Percentiles rank a stretch among this genome's conserved stretches.
Conservation (phyloP, 2,797 vertebrate genomes). For the Gambusia yucatana region DNA sequence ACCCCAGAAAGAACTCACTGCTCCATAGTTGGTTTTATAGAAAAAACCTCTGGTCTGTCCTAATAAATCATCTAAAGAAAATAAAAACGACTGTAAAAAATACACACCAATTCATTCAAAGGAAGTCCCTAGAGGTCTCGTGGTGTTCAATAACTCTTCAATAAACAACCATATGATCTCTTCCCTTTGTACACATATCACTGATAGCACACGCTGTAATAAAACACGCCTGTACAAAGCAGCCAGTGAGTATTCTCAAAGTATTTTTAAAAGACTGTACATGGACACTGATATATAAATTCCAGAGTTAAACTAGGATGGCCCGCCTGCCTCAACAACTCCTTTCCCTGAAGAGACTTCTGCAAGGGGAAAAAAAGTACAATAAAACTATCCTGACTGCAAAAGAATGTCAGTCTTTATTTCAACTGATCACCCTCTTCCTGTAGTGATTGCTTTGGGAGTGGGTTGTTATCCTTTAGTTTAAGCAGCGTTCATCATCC, state of each 20-base stretch:
- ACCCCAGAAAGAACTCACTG: neutral
- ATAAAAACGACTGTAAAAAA: neutral
- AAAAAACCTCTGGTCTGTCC: neutral
- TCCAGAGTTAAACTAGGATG: slow-evolving; percentile 4
- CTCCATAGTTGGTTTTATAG: neutral
- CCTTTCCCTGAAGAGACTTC: slow-evolving; percentile 51
- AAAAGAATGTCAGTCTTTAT: slow-evolving; percentile 46
- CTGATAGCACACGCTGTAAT: neutral
- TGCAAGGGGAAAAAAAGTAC: slow-evolving; percentile 39
- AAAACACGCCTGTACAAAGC: slow-evolving; percentile 27
- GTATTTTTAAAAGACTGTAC: slow-evolving; percentile 22
- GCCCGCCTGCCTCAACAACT: slow-evolving; percentile 51
- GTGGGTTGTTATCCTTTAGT: slow-evolving; percentile 30
- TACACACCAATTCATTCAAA: neutral
- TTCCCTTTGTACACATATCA: neutral
- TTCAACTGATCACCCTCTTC: slow-evolving; percentile 50
- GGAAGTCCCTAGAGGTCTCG: neutral
- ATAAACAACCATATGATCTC: neutral
- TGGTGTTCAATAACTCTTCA: neutral
- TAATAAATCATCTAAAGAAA: neutral
- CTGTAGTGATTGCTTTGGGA: slow-evolving; percentile 43
- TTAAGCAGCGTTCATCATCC: slow-evolving; percentile 51
- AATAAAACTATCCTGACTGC: slow-evolving; percentile 46
- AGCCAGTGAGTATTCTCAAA: slow-evolving; percentile 21
- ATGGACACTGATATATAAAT: slow-evolving; percentile 20